Evolutionary conservation across 2,888 invertebrate genomes (phyloP), one percentile per base, ranked within the genome.

Genomic region (Gymnocheta viridis): DNA sequence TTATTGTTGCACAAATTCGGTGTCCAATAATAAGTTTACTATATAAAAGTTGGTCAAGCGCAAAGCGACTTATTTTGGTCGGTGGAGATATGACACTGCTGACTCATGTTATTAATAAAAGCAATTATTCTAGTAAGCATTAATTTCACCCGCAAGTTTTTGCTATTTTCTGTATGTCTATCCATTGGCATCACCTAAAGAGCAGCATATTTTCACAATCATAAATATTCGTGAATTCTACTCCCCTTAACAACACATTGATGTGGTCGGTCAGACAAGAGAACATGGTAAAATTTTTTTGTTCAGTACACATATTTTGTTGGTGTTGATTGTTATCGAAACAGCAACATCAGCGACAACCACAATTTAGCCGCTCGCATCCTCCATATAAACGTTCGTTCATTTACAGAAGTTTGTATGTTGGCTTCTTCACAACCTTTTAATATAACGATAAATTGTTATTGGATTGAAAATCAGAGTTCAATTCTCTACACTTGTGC

Each of bases 391-490:
- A 19, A 60, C n/a, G n/a, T 56, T 56, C 24, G 24, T 51, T 51
- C 29, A 24, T 51, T 4, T 32, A 5, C 22, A 17, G n/a, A n/a
- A 49, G 60, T 60, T 6, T 17, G 35, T 62, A 14, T 22, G 10
- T 56, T 47, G 35, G 19, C 12, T 60, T 10, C 38, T 29, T n/a
- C 38, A 27, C 41, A 49, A 29, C 0, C 32, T 32, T 82, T 62
- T 60, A 56, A 22, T 73, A 62, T 49, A 62, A 54, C 73, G 56
- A 67, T 74, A 74, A 82, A 82, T 74, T 32, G 82, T 67, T 73
- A 54, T 54, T 78, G 62, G 41, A 54, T 60, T 69, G 24, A 62
- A 60, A 77, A 60, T 54, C 67, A 82, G 51, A 82, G 69, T 73
- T 82, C 67, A 78, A 82, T 73, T 82, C 19, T 49, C 51, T 54